Conservation (phyloP, 2,113 vertebrate genomes). For the Melanostigma gelatinosum region DNA sequence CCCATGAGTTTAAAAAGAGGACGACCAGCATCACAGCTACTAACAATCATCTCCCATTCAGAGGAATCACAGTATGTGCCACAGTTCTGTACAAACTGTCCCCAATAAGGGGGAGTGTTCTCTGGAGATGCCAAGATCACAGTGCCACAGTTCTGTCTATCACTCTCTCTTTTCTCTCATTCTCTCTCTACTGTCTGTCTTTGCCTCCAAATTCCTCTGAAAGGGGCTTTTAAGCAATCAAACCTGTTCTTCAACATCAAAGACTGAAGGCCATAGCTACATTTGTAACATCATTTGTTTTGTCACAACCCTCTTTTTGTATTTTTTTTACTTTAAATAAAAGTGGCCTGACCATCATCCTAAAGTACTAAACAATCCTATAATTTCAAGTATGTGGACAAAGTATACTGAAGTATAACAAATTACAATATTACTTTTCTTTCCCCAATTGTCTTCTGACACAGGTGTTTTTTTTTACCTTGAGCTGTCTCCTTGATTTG, state of each 20-base stretch:
- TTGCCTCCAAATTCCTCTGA: conserved; percentile 10
- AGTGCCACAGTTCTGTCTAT: conserved; percentile 23
- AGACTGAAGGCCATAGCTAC: not conserved
- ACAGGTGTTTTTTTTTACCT: not conserved
- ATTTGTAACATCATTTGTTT: not conserved
- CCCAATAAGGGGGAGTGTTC: conserved; percentile 27
- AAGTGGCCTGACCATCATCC: not conserved
- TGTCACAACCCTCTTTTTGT: not conserved
- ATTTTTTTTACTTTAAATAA: not conserved
- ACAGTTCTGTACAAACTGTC: conserved; percentile 56
- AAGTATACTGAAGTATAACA: not conserved
- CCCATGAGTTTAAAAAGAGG: not conserved
- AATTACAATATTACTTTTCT: not conserved
- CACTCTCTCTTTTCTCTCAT: not conserved
- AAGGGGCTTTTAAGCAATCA: not conserved
- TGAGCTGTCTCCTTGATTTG: not conserved
- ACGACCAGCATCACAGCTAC: conserved; percentile 16
- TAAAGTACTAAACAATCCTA: not conserved
- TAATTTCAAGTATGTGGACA: not conserved
- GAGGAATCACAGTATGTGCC: conserved; percentile 34
- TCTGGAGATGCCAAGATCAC: conserved; percentile 47
- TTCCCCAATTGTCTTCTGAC: not conserved
- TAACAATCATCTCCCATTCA: conserved; percentile 37
- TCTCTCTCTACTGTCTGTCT: conserved; percentile 43
- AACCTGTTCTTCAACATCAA: not conserved